Evolutionary conservation across 2,888 invertebrate genomes (phyloP), one percentile per base, ranked within the genome.

Genomic region (Adela reaumurella): DNA sequence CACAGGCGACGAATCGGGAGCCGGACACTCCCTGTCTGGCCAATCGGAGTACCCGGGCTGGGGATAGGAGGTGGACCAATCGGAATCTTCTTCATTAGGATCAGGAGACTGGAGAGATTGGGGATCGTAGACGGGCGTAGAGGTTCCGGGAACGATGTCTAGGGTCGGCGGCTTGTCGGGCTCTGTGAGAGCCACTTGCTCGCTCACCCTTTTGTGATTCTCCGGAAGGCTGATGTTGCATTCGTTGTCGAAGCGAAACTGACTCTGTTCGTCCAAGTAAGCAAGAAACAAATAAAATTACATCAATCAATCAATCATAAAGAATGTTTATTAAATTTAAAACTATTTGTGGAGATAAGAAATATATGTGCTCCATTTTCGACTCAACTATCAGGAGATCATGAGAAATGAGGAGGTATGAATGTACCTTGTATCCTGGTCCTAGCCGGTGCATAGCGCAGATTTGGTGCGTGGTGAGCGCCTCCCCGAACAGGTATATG

Each of bases 231-330:
- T 94, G 81, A 94, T 86, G 84, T 94, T 92, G 84, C 95, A 97
- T 86, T 98, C 99, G 84, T 97, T 97, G 85, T 98, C 98, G 84
- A 98, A 98, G 74, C 97, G 91, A 85, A 98, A 99, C 82, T 98
- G 97, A 84, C 97, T 97, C 96, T 98, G 88, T 65, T 70, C 73
- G 41, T 68, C 70, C 70, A 60, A 62, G 70, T 65, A 59, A 66
- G 74, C 71, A 62, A 62, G 67, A 67, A 70, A 70, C 54, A 71
- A 56, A 63, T 63, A 51, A 58, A 50, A 59, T 52, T 47, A 46
- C 41, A 51, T 53, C 24, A 24, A 24, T 24, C 24, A 24, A 6
- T 24, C 4, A n/a, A n/a, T n/a, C n/a, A n/a, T n/a, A n/a, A n/a
- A n/a, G n/a, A n/a, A n/a, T n/a, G n/a, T n/a, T n/a, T n/a, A n/a